Percentiles rank a stretch among this genome's conserved stretches.
Conservation (phyloP, 2,797 vertebrate species). For the Gadopsis bispinosus region DNA sequence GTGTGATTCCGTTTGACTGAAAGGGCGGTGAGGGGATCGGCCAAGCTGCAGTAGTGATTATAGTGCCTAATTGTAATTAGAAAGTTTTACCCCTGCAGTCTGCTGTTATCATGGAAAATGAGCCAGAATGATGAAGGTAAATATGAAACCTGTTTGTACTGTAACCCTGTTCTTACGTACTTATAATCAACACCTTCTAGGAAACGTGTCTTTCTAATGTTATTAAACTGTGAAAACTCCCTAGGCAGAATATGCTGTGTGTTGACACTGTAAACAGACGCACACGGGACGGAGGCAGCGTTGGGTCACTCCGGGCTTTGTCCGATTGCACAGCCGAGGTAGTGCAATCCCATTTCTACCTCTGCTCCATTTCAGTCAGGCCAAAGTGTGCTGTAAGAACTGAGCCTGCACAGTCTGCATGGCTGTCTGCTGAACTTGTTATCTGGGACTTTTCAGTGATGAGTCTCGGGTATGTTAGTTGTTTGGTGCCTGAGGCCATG, state of each 20-base stretch:
- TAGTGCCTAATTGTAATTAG: conserved; percentile 65
- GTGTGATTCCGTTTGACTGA: conserved; percentile 66
- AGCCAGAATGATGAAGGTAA: neutral
- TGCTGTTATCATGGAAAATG: conserved; percentile 52
- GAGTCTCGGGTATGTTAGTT: conserved; percentile 55
- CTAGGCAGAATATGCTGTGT: conserved; percentile 10
- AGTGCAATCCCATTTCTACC: conserved; percentile 19
- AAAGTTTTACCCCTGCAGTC: conserved; percentile 45
- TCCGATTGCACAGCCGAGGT: conserved; percentile 45
- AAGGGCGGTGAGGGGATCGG: conserved; percentile 58
- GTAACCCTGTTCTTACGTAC: neutral
- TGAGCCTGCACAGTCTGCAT: conserved; percentile 1
- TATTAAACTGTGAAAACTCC: conserved; percentile 50
- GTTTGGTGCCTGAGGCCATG: conserved; percentile 42
- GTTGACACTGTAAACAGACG: conserved; percentile 68
- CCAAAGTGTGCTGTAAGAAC: neutral
- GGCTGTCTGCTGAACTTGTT: conserved; percentile 29
- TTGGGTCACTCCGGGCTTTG: conserved; percentile 65
- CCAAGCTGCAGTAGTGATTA: conserved; percentile 61
- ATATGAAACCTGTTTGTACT: conserved; percentile 32
- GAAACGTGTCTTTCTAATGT: conserved; percentile 56
- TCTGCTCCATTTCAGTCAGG: neutral
- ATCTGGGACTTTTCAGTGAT: conserved; percentile 52
- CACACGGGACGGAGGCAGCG: conserved; percentile 26
- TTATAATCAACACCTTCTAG: conserved; percentile 42